Conservation (phyloP, 2,888 invertebrate species). For the Digitonthophagus gazella region DNA sequence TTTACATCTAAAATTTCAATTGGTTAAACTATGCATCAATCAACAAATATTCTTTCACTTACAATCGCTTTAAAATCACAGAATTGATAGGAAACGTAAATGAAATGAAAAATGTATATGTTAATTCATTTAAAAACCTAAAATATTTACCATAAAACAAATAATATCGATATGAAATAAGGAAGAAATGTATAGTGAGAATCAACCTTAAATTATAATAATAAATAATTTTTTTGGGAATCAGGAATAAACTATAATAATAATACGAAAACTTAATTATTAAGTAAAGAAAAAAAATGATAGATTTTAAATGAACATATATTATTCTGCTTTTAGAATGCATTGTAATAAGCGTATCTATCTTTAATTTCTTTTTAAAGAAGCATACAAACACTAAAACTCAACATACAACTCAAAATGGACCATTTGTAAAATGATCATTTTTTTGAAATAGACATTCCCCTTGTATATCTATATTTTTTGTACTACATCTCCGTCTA, state of each 20-base stretch:
- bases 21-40: no score
- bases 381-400: not conserved
- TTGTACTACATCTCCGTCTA: no score
- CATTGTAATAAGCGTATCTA: conserved; percentile 7
- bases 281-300: conserved; percentile 22
- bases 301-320: conserved; percentile 34
- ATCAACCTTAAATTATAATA: no score
- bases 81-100: no score
- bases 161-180: no score
- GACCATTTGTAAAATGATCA: not conserved
- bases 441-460: not conserved
- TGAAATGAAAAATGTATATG: no score
- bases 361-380: not conserved
- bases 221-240: conserved; percentile 16
- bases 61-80: no score
- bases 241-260: conserved; percentile 31
- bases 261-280: conserved; percentile 22
- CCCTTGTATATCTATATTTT: not conserved
- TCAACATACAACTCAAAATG: not conserved
- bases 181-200: no score
- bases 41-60: no score
- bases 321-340: conserved; percentile 30
- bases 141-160: no score
- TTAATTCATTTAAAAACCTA: no score
- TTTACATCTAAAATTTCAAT: no score